Base-by-base conservation (phyloP, 2,888 invertebrate species). In the Melanargia galathea region DNA sequence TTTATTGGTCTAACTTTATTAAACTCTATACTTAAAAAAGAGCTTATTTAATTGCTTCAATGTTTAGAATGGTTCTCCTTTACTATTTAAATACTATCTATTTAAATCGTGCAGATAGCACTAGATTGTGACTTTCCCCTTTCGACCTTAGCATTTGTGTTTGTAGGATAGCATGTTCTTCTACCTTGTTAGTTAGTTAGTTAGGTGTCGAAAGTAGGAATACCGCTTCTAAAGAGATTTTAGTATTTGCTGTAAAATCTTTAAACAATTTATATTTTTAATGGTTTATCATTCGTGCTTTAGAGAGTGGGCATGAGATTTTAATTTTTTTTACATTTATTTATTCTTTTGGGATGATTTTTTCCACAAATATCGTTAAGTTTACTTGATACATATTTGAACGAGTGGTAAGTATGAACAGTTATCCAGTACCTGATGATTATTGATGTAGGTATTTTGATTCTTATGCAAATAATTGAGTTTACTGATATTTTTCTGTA, bases 81-180 rank as follows among this genome's bases (percentile, higher is more conserved):
- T 51, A 18, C 30, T 30, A 5, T 18, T 51, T 16, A 16, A 51
- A 33, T 22, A 26, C 16, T 43, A 40, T 38, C 40, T 64, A 59
- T 59, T 66, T 60, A 24, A 56, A 64, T 64, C 51, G 38, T 22
- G 33, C 49, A 20, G 59, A 59, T 63, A 58, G 57, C 67, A 61
- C 61, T 68, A 70, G 61, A 68, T 60, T 68, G 70, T 63, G 68
- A 70, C 73, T 78, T 80, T 80, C 75, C 75, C 73, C 73, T 65
- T 70, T 66, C 65, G 62, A 67, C 66, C 70, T 65, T 62, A 65
- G 54, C 72, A 75, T 74, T 73, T 65, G 72, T 73, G 76, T 77
- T 75, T 72, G 71, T 75, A 71, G 76, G 72, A 73, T 75, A 74
- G 69, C 65, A 60, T 64, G 64, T 59, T 61, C 54, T 52, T 67